Base-by-base conservation (phyloP, 2,113 vertebrate genomes). In the Zootoca vivipara region DNA sequence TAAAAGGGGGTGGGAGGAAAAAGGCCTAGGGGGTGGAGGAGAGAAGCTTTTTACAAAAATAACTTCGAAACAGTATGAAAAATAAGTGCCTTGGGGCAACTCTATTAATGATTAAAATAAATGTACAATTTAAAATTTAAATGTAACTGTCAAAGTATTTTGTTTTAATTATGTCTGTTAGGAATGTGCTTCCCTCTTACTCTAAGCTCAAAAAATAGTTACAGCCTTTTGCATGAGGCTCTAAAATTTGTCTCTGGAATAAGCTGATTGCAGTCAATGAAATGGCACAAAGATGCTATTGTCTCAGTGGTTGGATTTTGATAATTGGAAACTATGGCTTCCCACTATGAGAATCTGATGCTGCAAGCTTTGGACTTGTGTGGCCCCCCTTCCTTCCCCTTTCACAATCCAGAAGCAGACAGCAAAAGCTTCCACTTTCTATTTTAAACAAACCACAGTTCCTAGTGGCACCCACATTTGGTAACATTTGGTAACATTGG, bases 21-120 rank as follows among this genome's bases (percentile, higher is more conserved):
- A 65, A 33, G 5, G 38, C 69, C 70, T 83, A 28, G 20, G 9
- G 20, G 67, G 52, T 26, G 38, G 2, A 62, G 18, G 15, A 10
- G 20, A 33, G 33, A 52, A 79, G 20, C 70, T 82, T 85, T 85
- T 74, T 81, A 65, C 35, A 81, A 85, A 81, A 82, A 65, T 58
- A 40, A 65, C 67, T 85, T 85, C 70, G 75, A 85, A 81, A 65
- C 38, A 56, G 24, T 85, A 69, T 56, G 38, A 82, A 75, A 86
- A 82, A 73, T 85, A 85, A 80, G n/a, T 86, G 70, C 58, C 81
- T 65, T 89, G 62, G 20, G 78, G 78, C n/a, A 77, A 88, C 75
- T 77, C 69, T 6, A 85, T 75, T 89, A 77, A 90, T 78, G 46
- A 77, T 89, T 90, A 82, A 86, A 85, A 82, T 86, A 82, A 86